A percentile compares a stretch with the other conserved stretches of the same genome.
phyloP scores from a whole-genome alignment of 2,888 invertebrate species.

The Elegia similella region DNA sequence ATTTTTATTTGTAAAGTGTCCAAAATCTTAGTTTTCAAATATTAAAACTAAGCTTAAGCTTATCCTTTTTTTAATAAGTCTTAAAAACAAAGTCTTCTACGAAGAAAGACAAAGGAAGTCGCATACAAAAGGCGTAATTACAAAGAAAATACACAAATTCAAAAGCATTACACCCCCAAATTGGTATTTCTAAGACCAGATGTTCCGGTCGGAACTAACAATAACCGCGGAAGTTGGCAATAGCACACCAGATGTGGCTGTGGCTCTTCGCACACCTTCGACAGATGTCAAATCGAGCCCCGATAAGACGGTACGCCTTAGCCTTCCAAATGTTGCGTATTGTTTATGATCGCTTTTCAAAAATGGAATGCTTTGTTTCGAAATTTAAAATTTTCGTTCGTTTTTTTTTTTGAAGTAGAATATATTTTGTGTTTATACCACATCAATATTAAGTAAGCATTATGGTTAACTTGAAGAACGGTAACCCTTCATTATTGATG shows the following conservation, averaged over 20 bases:
- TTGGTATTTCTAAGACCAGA: conserved; percentile 17
- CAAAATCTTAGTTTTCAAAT: too few relatives aligned
- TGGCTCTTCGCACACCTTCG: conserved; percentile 14
- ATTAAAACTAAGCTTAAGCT: not conserved
- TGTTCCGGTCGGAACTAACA: conserved; percentile 17
- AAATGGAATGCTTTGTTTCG: conserved; percentile 2
- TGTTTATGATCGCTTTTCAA: conserved; percentile 12
- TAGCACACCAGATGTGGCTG: conserved; percentile 26
- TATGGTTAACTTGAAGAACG: conserved; percentile 1
- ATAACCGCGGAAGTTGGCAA: conserved; percentile 24
- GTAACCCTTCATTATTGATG: not conserved
- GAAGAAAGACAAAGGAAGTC: not conserved
- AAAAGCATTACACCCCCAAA: conserved; percentile 8
- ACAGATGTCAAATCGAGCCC: conserved; percentile 15
- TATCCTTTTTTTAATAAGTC: not conserved
- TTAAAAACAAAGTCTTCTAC: not conserved
- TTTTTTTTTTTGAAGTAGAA: not conserved
- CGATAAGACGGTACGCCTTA: not conserved
- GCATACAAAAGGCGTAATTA: conserved; percentile 2
- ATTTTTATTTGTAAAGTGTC: too few relatives aligned
- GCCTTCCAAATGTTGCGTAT: conserved; percentile 13
- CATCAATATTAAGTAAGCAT: not conserved
- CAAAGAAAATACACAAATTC: conserved; percentile 8
- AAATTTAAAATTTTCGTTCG: not conserved
- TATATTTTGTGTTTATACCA: not conserved